A percentile compares a stretch with the other conserved stretches of the same genome.
phyloP scores from a whole-genome alignment of 2,797 vertebrate species.

The Buceros bicornis region DNA sequence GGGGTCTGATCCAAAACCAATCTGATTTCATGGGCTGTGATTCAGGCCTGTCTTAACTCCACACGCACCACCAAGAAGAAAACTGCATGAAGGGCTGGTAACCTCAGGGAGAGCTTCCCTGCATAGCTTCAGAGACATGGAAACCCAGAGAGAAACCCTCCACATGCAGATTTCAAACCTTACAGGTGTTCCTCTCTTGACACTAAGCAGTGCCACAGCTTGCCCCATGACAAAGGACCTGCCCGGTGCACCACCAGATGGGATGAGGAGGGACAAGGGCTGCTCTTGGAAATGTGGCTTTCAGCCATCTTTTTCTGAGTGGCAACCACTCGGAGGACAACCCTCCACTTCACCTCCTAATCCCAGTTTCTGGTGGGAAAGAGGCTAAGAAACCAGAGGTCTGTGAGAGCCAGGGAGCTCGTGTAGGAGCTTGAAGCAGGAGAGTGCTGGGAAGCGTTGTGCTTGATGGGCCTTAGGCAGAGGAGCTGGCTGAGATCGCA shows the following conservation, averaged over 20 bases:
- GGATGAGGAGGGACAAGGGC: neutral
- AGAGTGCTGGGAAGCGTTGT: fast-evolving
- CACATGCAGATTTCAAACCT: fast-evolving
- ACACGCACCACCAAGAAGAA: neutral
- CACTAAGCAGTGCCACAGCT: neutral
- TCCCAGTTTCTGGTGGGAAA: neutral
- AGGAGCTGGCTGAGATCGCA: neutral
- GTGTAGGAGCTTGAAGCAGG: neutral
- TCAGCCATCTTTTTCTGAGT: neutral
- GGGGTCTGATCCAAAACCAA: neutral
- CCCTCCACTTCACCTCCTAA: neutral
- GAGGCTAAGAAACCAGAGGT: neutral
- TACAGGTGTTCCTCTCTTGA: neutral
- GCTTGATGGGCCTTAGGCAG: neutral
- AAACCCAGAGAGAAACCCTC: fast-evolving
- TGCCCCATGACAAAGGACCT: neutral
- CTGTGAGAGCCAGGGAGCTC: neutral
- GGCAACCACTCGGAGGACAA: neutral
- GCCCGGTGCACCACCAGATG: neutral
- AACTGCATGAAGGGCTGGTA: neutral
- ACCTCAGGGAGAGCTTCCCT: neutral
- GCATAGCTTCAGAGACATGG: neutral
- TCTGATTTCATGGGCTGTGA: slow-evolving; percentile 26
- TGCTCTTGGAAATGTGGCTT: neutral
- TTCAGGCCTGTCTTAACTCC: neutral